phyloP scores from a whole-genome alignment of 1,140 invertebrate species.

The Chrysomallon squamiferum region DNA sequence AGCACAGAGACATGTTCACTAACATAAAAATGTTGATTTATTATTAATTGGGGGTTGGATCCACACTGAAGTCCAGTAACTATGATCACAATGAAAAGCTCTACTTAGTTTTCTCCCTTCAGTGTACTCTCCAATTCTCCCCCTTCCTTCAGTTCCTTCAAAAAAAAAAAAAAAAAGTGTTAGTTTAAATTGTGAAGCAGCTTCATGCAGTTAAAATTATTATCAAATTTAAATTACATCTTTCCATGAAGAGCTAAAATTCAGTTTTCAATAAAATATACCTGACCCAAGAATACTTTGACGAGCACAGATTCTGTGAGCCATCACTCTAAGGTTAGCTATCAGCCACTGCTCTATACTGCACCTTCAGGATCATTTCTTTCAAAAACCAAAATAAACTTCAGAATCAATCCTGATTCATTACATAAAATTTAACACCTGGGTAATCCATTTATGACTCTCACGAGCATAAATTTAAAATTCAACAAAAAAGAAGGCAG shows the following conservation, averaged over 20 bases:
- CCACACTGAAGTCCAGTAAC: too few species aligned
- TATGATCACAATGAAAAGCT: too few species aligned
- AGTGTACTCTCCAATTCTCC: conserved; percentile 2
- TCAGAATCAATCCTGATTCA: not conserved
- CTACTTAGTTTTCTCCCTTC: conserved; percentile 2
- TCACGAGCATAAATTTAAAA: not conserved
- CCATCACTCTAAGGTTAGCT: too few species aligned
- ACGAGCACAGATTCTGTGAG: too few species aligned
- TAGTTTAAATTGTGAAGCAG: not conserved
- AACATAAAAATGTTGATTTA: too few species aligned
- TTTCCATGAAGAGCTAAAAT: too few species aligned
- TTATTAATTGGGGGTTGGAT: too few species aligned
- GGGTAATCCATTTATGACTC: not conserved
- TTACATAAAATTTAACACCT: not conserved
- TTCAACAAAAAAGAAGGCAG: not conserved
- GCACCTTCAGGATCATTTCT: too few species aligned
- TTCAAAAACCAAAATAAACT: not conserved
- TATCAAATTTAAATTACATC: not conserved
- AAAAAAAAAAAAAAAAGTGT: not conserved
- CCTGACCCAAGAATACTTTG: too few species aligned
- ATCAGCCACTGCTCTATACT: too few species aligned
- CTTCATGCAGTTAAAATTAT: not conserved
- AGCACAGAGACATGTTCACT: too few species aligned
- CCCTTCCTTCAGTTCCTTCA: not conserved
- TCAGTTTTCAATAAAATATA: too few species aligned